These are phyloP conservation scores for Brenthis daphne DNA, from an alignment of 2,888 invertebrate genomes.

Conservation along the genomic window DNA sequence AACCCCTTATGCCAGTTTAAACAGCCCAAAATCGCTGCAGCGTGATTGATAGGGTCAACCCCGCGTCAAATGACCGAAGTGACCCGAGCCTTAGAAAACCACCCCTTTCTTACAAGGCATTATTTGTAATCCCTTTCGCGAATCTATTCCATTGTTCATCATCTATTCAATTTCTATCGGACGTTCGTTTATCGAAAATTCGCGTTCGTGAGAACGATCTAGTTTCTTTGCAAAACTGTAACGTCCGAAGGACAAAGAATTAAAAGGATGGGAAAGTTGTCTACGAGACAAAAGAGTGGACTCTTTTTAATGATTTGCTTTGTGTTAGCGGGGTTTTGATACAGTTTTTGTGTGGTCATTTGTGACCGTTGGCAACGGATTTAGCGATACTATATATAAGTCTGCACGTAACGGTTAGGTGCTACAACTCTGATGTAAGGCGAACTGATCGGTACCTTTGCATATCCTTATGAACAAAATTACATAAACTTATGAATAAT, in stretches of 20 bases:
- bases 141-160: constrained; percentile 79
- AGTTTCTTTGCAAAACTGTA: constrained; percentile 80
- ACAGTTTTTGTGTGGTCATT: constrained; percentile 71
- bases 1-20: constrained; percentile 78
- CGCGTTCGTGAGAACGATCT: constrained; percentile 79
- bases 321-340: constrained; percentile 69
- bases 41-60: constrained; percentile 81
- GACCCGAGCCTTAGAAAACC: constrained; percentile 69
- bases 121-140: constrained; percentile 83
- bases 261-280: constrained; percentile 69
- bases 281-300: constrained; percentile 73
- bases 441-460: constrained; percentile 13
- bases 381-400: constrained; percentile 75
- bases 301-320: constrained; percentile 80
- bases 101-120: constrained; percentile 79
- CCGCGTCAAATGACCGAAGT: constrained; percentile 72
- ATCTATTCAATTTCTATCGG: constrained; percentile 64
- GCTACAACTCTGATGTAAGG: constrained; percentile 27
- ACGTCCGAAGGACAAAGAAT: constrained; percentile 59
- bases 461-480: neutral
- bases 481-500: too few species aligned
- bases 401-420: constrained; percentile 54
- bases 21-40: constrained; percentile 77
- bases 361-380: constrained; percentile 79
- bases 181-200: constrained; percentile 74